Evolutionary conservation across 2,113 vertebrate species (phyloP).

Genomic region (Hippocampus mohnikei): DNA sequence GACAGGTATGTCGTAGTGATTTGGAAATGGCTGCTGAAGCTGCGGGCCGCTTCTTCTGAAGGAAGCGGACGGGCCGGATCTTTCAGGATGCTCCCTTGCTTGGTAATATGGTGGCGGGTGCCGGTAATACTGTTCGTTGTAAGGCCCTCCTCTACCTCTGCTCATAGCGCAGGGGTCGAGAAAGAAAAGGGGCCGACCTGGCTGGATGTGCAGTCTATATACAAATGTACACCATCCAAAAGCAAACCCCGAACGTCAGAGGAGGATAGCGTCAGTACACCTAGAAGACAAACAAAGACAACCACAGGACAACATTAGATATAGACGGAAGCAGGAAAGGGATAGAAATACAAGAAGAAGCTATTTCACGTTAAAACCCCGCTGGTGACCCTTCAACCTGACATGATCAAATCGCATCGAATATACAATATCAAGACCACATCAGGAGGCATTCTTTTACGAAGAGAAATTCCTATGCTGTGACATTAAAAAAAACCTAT

Average conservation of each 20-base stretch:
- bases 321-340: conserved; percentile 5
- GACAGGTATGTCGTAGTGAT: conserved; percentile 33
- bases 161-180: conserved; percentile 80
- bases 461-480: neutral
- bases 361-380: conserved; percentile 9
- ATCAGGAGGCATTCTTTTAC: conserved; percentile 5
- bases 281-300: conserved; percentile 50
- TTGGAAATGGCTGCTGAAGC: conserved; percentile 24
- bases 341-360: neutral
- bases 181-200: conserved; percentile 20
- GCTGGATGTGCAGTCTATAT: conserved; percentile 31
- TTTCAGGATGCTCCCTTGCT: conserved; percentile 42
- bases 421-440: conserved; percentile 10
- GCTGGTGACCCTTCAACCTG: conserved; percentile 18
- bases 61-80: conserved; percentile 17
- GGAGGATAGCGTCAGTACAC: conserved; percentile 21
- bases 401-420: conserved; percentile 12
- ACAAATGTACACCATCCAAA: conserved; percentile 13
- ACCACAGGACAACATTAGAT: conserved; percentile 17
- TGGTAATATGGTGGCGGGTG: conserved; percentile 45
- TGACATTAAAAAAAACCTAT: neutral
- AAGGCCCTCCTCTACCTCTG: conserved; percentile 77
- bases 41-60: conserved; percentile 27
- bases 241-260: conserved; percentile 25
- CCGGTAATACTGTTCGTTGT: conserved; percentile 59